Evolutionary conservation across 2,797 vertebrate species (phyloP), one percentile per base, ranked within the genome.

Genomic region (Margarornis squamiger): DNA sequence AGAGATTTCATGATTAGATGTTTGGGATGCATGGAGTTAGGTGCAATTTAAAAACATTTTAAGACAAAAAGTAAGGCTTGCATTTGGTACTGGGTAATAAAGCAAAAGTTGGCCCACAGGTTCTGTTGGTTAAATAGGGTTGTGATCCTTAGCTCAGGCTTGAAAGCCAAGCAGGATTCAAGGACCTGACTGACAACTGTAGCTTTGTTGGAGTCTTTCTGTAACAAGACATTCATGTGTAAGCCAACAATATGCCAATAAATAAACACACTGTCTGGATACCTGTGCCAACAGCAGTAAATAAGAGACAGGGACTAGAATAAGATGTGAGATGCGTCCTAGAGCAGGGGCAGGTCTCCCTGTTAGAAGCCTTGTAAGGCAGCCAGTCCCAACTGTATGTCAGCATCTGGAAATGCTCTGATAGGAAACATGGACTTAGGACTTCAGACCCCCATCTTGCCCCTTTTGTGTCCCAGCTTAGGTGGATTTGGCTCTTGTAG

Each of bases 401-500:
- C 84, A 32, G 70, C 14, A 38, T 66, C 45, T 46, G 36, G 73
- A 77, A 74, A 63, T 14, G n/a, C 36, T 36, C 68, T 2, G 3
- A 29, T 12, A 48, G 43, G 32, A 77, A 67, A 36, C 19, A 34
- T 14, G 14, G 15, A 22, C 41, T 22, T 14, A 14, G 27, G 39
- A 21, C 27, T 67, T 71, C 54, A 49, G n/a, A 21, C 8, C 11
- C 30, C 12, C 7, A 7, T 55, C 62, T 49, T 49, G 29, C 59
- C 65, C 30, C 27, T 34, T 49, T 26, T 30, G 17, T 21, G 45
- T 54, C 52, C 32, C 0, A 0, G 6, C 22, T 66, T 23, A 23
- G 0, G 0, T 22, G 16, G 24, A 23, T 74, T 62, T 76, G n/a
- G 7, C 63, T 79, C n/a, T 63, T 27, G 23, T 5, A 30, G n/a